Base-by-base conservation (phyloP, 2,888 invertebrate genomes). In the Pantelozetes paolii region DNA sequence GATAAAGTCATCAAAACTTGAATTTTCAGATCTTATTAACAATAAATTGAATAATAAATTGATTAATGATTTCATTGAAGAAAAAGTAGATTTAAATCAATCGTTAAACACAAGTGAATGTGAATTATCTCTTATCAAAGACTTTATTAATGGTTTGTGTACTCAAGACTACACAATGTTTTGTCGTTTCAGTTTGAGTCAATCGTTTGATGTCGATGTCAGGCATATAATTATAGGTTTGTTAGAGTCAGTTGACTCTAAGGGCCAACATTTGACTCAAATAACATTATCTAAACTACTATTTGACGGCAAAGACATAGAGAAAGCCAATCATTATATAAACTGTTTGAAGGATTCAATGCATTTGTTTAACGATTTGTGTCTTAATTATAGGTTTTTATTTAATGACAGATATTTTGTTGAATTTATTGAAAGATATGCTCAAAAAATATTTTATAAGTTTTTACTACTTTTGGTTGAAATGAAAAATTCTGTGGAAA, bases 131-230 rank as follows among this genome's bases (percentile, higher is more conserved):
- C n/a, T 20, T n/a, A 15, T 64, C 1, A 64, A 64, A 20, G n/a
- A 8, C 20, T 64, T 64, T 64, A n/a, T 64, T n/a, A 3, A 36
- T 1, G 32, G n/a, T 64, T n/a, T 64, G 8, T 64, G 3, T 64
- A 1, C 32, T n/a, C 20, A 64, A 11, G 64, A 64, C 64, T 64
- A 6, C 20, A 32, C 5, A 20, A 20, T 36, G 20, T 64, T 64
- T 64, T 64, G 64, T 36, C 64, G 64, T 64, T 64, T 64, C 13
- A n/a, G 36, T 64, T 64, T 64, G 40, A 36, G 64, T 20, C 64
- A 64, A 32, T 11, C 36, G 18, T 11, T 36, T n/a, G 64, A 64
- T 18, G 18, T 15, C 1, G 36, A 64, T 30, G 36, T 64, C n/a
- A 64, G n/a, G 13, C 36, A 2, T 15, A 18, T 40, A 36, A 36